Evolutionary conservation across 1,140 invertebrate genomes (phyloP).

Genomic region (Plodia interpunctella): DNA sequence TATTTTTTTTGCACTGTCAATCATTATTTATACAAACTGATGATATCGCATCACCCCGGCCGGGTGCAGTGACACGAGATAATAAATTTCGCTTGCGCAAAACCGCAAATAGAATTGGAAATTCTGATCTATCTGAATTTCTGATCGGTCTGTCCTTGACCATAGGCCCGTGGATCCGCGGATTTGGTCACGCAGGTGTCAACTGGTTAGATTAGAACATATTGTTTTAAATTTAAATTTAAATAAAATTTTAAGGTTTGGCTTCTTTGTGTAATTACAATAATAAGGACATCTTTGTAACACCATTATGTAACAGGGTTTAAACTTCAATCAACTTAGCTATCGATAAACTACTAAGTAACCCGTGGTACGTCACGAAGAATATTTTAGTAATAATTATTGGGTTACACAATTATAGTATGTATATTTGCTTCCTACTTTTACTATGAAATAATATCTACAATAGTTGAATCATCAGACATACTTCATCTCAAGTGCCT

Average conservation of each 20-base stretch:
- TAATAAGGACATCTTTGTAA: too few species aligned
- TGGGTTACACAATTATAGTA: too few species aligned
- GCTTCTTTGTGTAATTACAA: too few species aligned
- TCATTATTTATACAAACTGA: conserved; percentile 7
- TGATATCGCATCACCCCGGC: conserved; percentile 15
- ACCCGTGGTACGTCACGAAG: too few species aligned
- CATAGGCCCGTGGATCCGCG: conserved; percentile 26
- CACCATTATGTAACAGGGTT: too few species aligned
- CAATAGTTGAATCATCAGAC: too few species aligned
- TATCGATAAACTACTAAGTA: neutral
- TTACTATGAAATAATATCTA: neutral
- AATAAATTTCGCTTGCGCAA: conserved; percentile 23
- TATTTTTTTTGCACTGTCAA: neutral
- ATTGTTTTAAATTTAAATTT: neutral
- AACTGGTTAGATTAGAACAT: neutral
- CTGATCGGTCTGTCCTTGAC: conserved; percentile 42
- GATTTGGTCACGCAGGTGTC: conserved; percentile 32
- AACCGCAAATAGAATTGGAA: conserved; percentile 28
- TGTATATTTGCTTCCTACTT: neutral
- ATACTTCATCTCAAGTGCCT: too few species aligned
- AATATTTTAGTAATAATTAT: too few species aligned
- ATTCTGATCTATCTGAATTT: conserved; percentile 45
- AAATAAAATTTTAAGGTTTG: neutral
- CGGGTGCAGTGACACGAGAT: conserved; percentile 32
- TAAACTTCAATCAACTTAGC: too few species aligned